Percentiles rank a stretch among this genome's conserved stretches.
These are phyloP conservation scores for Sinocyclocheilus rhinocerous DNA, from an alignment of 2,113 vertebrate species.

Conservation along the genomic window DNA sequence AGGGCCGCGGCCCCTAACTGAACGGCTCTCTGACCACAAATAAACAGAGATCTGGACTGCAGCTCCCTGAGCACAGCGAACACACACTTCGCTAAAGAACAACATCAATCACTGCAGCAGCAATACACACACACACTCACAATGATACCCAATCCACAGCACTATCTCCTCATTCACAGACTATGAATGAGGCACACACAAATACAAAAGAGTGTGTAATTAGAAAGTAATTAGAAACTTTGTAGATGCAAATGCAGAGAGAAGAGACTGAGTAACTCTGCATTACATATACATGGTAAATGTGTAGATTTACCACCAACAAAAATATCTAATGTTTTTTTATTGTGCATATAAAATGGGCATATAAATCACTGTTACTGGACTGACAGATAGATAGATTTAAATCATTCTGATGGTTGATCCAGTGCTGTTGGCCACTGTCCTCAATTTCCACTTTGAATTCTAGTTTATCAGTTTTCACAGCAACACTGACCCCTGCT, in stretches of 20 bases:
- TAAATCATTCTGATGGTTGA: background rate
- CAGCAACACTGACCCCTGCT: constrained; percentile 56
- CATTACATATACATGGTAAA: background rate
- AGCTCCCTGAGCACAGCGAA: constrained; percentile 64
- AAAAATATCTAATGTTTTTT: background rate
- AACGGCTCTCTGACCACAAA: constrained; percentile 64
- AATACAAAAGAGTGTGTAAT: background rate
- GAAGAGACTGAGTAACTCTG: background rate
- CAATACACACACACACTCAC: constrained; percentile 52
- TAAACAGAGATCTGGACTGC: constrained; percentile 66
- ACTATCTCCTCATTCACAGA: background rate
- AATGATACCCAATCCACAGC: background rate
- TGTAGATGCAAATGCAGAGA: background rate
- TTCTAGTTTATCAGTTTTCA: constrained; percentile 5
- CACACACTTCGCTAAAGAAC: constrained; percentile 67
- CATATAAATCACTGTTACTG: background rate
- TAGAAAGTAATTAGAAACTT: background rate
- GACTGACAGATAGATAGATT: background rate
- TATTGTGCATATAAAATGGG: background rate
- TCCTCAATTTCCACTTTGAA: background rate
- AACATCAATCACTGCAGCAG: constrained; percentile 69
- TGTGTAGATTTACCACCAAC: background rate
- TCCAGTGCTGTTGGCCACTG: background rate
- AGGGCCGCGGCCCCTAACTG: constrained; percentile 64
- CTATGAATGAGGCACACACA: constrained; percentile 21